phyloP scores from a whole-genome alignment of 2,888 invertebrate genomes.

The Archaeoteleia sp. region DNA sequence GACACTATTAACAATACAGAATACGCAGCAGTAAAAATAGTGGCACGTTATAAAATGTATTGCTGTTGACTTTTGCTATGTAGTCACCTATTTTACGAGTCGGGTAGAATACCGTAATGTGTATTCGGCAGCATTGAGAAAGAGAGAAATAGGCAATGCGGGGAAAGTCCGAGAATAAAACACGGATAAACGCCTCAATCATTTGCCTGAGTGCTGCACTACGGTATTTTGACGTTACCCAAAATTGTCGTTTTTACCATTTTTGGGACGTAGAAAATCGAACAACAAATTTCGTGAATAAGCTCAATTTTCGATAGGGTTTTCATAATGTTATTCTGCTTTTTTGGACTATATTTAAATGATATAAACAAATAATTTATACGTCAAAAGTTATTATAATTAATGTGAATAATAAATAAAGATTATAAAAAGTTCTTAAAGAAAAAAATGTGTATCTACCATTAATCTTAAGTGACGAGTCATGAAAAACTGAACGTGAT shows the following conservation, averaged over 20 bases:
- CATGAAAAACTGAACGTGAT: too few species aligned
- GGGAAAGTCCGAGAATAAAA: conserved; percentile 20
- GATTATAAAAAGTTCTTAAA: too few species aligned
- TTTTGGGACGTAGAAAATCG: neutral
- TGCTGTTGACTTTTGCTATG: conserved; percentile 7
- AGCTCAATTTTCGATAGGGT: too few species aligned
- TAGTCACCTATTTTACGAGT: conserved; percentile 35
- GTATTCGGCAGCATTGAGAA: conserved; percentile 21
- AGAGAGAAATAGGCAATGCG: conserved; percentile 11
- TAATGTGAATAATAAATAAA: too few species aligned
- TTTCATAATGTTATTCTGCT: too few species aligned
- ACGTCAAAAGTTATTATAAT: too few species aligned
- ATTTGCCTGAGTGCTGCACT: conserved; percentile 31
- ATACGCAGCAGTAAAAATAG: conserved; percentile 7
- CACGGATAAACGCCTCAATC: conserved; percentile 30
- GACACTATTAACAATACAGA: too few species aligned
- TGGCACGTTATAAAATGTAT: conserved; percentile 10
- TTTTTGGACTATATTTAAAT: too few species aligned
- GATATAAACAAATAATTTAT: too few species aligned
- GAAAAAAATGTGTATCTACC: too few species aligned
- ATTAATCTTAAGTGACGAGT: too few species aligned
- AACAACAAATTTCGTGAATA: too few species aligned
- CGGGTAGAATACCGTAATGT: conserved; percentile 16
- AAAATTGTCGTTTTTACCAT: conserved; percentile 3
- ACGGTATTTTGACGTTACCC: conserved; percentile 13